Base-by-base conservation (phyloP, 2,888 invertebrate species). In the Ophion ellenae region DNA sequence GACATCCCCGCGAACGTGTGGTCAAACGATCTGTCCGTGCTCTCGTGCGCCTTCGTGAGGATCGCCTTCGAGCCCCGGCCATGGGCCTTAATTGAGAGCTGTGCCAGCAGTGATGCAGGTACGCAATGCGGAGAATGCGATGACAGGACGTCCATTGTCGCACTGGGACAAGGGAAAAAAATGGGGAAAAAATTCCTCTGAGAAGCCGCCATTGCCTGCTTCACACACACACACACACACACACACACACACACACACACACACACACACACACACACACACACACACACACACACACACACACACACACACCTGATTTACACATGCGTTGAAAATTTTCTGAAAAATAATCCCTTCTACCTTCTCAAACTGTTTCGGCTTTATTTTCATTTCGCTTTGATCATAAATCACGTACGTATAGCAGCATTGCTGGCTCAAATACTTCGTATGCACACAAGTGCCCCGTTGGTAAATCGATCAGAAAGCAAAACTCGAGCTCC, bases 121-220 rank as follows among this genome's bases (percentile, higher is more conserved):
- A 87, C 86, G 86, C 87, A 86, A 83, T 77, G 74, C 63, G 73
- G 45, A 74, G 69, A 69, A 86, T 83, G 82, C 89, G 90, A 90
- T 90, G 90, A 91, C 91, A 91, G 90, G 90, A 89, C 89, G 90
- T 81, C 90, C 89, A 90, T 91, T 91, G 90, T 90, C 88, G 88
- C 81, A 86, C 84, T 76, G 79, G 78, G 80, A 86, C 83, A 70
- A 75, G 82, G 75, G 74, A 47, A 47, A 63, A 74, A 70, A 83
- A 63, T 61, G 75, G 63, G 24, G 47, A 73, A 53, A 75, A 76
- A 85, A 85, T 73, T 40, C 17, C 66, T 77, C 73, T 73, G 81
- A 73, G 67, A 81, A 57, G 67, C 59, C 73, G 76, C 71, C 71
- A 75, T 47, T 81, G 36, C 64, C 45, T 53, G n/a, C 4, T n/a